phyloP scores from a whole-genome alignment of 2,888 invertebrate species.

The Thereva nobilitata region DNA sequence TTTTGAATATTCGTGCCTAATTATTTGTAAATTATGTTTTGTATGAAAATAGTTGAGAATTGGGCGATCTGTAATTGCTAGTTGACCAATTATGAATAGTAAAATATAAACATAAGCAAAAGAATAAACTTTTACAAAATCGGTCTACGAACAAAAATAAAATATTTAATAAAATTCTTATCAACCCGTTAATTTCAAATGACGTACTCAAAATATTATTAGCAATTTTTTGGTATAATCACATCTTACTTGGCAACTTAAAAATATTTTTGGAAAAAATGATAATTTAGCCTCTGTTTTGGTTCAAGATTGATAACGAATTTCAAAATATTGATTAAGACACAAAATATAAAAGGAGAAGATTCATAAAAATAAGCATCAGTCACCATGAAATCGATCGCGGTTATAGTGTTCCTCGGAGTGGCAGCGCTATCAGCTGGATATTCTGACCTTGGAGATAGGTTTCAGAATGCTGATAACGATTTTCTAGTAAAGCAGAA shows the following conservation, averaged over 20 bases:
- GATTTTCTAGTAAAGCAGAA: slow-evolving; percentile 40
- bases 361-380: slow-evolving; percentile 1
- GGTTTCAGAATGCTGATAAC: slow-evolving; percentile 37
- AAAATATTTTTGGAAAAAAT: not conserved
- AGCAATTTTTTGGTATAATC: not conserved
- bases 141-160: no score
- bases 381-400: slow-evolving; percentile 42
- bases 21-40: no score
- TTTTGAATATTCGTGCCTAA: no score
- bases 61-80: no score
- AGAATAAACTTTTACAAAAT: no score
- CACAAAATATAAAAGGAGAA: slow-evolving; percentile 23
- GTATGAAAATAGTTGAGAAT: no score
- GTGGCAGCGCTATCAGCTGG: slow-evolving; percentile 33
- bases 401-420: slow-evolving; percentile 37
- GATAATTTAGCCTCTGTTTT: slow-evolving; percentile 1
- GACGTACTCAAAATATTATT: not conserved
- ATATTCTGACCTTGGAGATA: slow-evolving; percentile 25
- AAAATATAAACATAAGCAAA: no score
- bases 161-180: no score
- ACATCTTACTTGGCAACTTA: slow-evolving; percentile 5
- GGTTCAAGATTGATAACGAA: not conserved
- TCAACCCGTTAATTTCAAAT: not conserved
- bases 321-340: slow-evolving; percentile 1
- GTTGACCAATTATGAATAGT: no score